Evolutionary conservation across 2,888 invertebrate species (phyloP), one percentile per base, ranked within the genome.

Genomic region (Stramonita haemastoma): DNA sequence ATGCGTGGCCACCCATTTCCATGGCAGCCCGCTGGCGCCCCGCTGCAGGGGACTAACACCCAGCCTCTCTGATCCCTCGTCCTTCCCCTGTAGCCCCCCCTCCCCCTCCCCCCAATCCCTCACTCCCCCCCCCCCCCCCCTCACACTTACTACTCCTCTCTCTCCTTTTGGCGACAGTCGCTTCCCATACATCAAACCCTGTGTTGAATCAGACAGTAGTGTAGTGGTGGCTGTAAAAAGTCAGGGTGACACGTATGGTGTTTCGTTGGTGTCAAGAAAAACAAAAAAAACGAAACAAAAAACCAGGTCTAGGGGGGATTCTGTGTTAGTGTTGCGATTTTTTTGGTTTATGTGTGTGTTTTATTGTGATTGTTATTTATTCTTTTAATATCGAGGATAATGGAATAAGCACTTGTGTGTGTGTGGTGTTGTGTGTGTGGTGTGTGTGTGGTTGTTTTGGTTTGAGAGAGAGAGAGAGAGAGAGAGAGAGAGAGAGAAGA

Each of bases 1-100:
- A 83, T 46, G 83, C 83, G 83, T 83, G 83, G 19, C 83, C 83
- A 26, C 46, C 83, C n/a, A 46, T 85, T 46, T 56, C 57, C 84
- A 85, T 57, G 17, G 56, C 84, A 34, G 46, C 56, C 57, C 26
- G 17, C 29, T 85, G 29, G 46, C n/a, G n/a, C 56, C 19, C 84
- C 84, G 15, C 84, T 15, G 56, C 83, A n/a, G 60, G 57, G 46
- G 22, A 29, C 66, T 29, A 86, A 32, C 66, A 15, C 79, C 79
- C 79, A 32, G 17, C 6, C 32, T 29, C 73, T 73, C 32, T 17
- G 79, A 79, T 79, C 79, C 34, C 34, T 34, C 11, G 6, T 26
- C 36, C n/a, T 8, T 26, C 26, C 26, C 56, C 56, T n/a, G n/a
- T n/a, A n/a, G n/a, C n/a, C n/a, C n/a, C 15, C 57, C 57, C 57